A percentile compares a stretch with the other conserved stretches of the same genome.
phyloP scores from a whole-genome alignment of 1,140 invertebrate genomes.

The Leptoteleia sp. region DNA sequence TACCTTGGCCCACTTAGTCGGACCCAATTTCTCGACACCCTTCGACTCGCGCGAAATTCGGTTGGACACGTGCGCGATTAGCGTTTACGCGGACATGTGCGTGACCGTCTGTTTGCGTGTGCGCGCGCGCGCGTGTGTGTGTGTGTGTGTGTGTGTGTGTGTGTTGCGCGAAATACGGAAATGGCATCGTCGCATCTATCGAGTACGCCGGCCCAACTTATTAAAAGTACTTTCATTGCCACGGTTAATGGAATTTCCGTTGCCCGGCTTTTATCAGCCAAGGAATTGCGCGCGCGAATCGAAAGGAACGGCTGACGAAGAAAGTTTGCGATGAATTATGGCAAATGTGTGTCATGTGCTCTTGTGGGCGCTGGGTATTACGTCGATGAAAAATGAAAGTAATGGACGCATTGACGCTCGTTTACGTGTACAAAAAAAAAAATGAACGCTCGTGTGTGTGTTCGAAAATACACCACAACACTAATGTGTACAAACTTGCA shows the following conservation, averaged over 20 bases:
- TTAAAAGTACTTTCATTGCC: constrained; percentile 53
- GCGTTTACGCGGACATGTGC: background rate
- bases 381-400: constrained; percentile 56
- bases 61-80: constrained; percentile 3
- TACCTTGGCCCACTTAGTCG: constrained; percentile 53
- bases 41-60: constrained; percentile 42
- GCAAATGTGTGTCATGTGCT: constrained; percentile 35
- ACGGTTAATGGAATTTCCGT: constrained; percentile 55
- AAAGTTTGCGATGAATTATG: constrained; percentile 41
- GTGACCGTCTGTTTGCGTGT: no score
- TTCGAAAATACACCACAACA: no score
- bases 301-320: constrained; percentile 35
- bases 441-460: no score
- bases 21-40: constrained; percentile 18
- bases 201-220: background rate
- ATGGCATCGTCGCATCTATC: background rate
- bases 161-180: background rate
- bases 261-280: constrained; percentile 18
- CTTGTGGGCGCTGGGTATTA: constrained; percentile 21
- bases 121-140: no score
- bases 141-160: background rate
- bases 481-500: no score
- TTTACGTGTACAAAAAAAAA: background rate
- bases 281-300: constrained; percentile 26
- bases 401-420: background rate